A percentile compares a stretch with the other conserved stretches of the same genome.
Evolutionary conservation across 2,888 invertebrate genomes (phyloP).

Genomic region (Phaedon cochleariae): DNA sequence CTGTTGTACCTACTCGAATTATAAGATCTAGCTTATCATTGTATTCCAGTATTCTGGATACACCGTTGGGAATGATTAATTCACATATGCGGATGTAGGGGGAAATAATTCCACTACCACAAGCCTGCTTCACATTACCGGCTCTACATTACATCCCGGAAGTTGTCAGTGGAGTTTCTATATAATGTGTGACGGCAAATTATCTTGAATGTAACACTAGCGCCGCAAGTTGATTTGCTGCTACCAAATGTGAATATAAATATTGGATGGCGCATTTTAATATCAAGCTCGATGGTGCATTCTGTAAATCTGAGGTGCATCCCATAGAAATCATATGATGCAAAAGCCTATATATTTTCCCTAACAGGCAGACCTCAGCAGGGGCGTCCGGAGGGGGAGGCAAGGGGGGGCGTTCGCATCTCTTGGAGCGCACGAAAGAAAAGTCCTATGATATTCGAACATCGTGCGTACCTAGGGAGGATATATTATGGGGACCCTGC

Average conservation of each 20-base stretch:
- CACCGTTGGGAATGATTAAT: constrained; percentile 49
- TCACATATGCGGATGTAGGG: constrained; percentile 46
- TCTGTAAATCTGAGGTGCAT: too few species aligned
- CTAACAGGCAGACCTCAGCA: too few species aligned
- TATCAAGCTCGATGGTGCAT: too few species aligned
- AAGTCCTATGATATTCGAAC: too few species aligned
- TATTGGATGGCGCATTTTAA: neutral
- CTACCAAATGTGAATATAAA: constrained; percentile 13
- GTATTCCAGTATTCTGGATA: constrained; percentile 6
- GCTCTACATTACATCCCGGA: constrained; percentile 45
- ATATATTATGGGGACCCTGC: too few species aligned
- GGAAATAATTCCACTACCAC: constrained; percentile 43
- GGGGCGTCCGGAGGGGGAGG: too few species aligned
- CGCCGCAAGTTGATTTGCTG: constrained; percentile 4
- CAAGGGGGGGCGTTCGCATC: too few species aligned
- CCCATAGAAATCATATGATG: too few species aligned
- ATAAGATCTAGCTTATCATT: neutral
- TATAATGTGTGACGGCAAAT: constrained; percentile 45
- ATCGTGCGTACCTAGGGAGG: too few species aligned
- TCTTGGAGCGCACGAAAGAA: too few species aligned
- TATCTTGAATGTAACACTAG: constrained; percentile 34
- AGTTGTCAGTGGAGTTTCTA: constrained; percentile 37
- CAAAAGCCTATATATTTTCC: too few species aligned
- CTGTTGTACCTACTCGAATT: neutral
- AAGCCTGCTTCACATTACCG: constrained; percentile 37